phyloP scores from a whole-genome alignment of 30 jellyfish, hydroid and myxozoan species.

The Hydractinia echinata region DNA sequence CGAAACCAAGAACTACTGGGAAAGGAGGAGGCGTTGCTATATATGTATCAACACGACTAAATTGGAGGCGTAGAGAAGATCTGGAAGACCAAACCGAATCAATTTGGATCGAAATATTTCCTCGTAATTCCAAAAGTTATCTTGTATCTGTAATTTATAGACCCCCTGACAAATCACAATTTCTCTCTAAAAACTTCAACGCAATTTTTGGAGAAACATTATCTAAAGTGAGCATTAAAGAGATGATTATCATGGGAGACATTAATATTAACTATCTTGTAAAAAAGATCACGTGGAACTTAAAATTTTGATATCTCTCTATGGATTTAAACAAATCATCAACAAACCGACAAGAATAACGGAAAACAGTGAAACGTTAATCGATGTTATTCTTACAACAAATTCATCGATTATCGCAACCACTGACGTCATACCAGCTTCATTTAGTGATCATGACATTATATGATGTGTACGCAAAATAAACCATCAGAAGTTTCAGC shows the following conservation, averaged over 20 bases:
- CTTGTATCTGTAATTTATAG: constrained; percentile 1
- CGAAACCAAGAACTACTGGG: constrained; percentile 5
- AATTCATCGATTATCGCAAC: background rate
- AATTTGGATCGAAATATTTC: constrained; percentile 2
- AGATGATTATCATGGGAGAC: too few species aligned
- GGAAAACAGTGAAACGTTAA: background rate
- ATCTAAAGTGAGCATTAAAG: too few species aligned
- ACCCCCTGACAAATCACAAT: constrained; percentile 11
- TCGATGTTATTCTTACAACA: background rate
- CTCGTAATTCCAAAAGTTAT: background rate
- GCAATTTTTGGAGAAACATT: too few species aligned
- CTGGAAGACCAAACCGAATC: constrained; percentile 5
- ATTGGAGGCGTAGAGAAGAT: constrained; percentile 9
- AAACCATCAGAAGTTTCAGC: constrained; percentile 16
- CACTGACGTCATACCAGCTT: constrained; percentile 35
- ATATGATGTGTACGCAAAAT: constrained; percentile 36
- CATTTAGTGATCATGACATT: constrained; percentile 36
- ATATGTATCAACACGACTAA: background rate
- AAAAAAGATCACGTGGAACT: constrained; percentile 15
- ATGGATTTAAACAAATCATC: constrained; percentile 13
- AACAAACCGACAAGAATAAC: constrained; percentile 3
- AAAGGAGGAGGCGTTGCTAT: constrained; percentile 9
- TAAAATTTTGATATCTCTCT: background rate
- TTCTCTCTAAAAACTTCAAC: background rate
- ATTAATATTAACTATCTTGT: background rate